These are phyloP conservation scores for Cabera pusaria DNA, from an alignment of 2,888 invertebrate species.

Conservation along the genomic window DNA sequence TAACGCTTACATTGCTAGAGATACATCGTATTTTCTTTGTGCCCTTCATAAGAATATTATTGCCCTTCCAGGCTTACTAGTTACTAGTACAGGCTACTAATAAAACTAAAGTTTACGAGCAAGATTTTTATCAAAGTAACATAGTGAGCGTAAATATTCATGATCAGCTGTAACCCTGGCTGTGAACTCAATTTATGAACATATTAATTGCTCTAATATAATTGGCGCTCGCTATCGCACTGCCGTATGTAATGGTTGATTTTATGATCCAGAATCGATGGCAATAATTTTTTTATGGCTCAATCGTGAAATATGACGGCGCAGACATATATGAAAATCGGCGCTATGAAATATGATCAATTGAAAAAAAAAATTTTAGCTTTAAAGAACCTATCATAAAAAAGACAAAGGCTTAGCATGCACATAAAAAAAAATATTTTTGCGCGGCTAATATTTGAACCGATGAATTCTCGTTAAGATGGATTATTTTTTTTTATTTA, in stretches of 20 bases:
- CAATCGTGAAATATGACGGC: constrained; percentile 34
- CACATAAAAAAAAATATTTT: too few relatives aligned
- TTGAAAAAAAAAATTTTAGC: constrained; percentile 18
- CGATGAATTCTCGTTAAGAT: constrained; percentile 2
- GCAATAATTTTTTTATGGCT: constrained; percentile 52
- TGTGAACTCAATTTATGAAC: constrained; percentile 42
- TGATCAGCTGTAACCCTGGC: constrained; percentile 31
- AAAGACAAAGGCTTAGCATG: too few relatives aligned
- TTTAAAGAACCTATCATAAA: too few relatives aligned
- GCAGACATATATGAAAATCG: too few relatives aligned
- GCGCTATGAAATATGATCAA: constrained; percentile 36
- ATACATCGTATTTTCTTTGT: too few relatives aligned
- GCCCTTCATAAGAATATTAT: too few relatives aligned
- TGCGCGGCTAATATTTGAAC: too few relatives aligned
- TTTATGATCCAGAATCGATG: constrained; percentile 42
- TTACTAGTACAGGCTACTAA: constrained; percentile 2
- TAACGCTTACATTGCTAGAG: too few relatives aligned
- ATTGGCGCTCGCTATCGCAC: constrained; percentile 43
- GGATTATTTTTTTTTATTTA: not conserved
- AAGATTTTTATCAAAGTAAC: constrained; percentile 18
- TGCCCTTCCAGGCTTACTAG: too few relatives aligned
- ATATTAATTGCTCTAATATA: constrained; percentile 46
- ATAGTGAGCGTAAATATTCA: constrained; percentile 30
- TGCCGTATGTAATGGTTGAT: constrained; percentile 42
- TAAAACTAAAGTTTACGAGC: constrained; percentile 13